These are phyloP conservation scores for Maniola jurtina DNA, from an alignment of 1,140 invertebrate genomes.

Conservation along the genomic window DNA sequence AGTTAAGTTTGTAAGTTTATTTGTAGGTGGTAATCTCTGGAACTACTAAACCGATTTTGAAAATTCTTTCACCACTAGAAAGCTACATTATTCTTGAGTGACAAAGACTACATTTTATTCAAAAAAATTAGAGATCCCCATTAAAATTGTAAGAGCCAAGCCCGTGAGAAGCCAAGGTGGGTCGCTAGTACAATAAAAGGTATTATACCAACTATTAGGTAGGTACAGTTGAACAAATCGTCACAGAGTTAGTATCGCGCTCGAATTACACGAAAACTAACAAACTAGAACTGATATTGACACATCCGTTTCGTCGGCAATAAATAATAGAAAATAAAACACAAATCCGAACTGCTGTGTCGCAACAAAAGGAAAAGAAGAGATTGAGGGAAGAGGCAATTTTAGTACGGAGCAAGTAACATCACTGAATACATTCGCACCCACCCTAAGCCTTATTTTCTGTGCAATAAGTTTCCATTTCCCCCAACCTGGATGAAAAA, in stretches of 20 bases:
- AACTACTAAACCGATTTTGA: too few relatives aligned
- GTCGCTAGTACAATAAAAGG: background rate
- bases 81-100: too few relatives aligned
- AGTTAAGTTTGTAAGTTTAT: too few relatives aligned
- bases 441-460: slow-evolving; percentile 29
- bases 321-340: slow-evolving; percentile 48
- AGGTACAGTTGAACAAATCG: background rate
- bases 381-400: slow-evolving; percentile 63
- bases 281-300: slow-evolving; percentile 32
- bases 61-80: too few relatives aligned
- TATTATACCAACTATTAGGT: background rate
- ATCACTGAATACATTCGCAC: slow-evolving; percentile 37
- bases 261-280: slow-evolving; percentile 23
- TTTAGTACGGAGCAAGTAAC: slow-evolving; percentile 54
- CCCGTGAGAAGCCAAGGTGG: too few relatives aligned
- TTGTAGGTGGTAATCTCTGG: too few relatives aligned
- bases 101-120: too few relatives aligned
- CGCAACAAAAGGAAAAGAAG: slow-evolving; percentile 44
- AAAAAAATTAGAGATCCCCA: too few relatives aligned
- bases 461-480: slow-evolving; percentile 31
- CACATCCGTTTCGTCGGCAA: slow-evolving; percentile 31
- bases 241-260: background rate
- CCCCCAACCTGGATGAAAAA: slow-evolving; percentile 8
- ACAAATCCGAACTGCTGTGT: slow-evolving; percentile 45
- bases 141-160: too few relatives aligned